Conservation (phyloP, 2,113 vertebrate species). For the Poeciliopsis retropinna region DNA sequence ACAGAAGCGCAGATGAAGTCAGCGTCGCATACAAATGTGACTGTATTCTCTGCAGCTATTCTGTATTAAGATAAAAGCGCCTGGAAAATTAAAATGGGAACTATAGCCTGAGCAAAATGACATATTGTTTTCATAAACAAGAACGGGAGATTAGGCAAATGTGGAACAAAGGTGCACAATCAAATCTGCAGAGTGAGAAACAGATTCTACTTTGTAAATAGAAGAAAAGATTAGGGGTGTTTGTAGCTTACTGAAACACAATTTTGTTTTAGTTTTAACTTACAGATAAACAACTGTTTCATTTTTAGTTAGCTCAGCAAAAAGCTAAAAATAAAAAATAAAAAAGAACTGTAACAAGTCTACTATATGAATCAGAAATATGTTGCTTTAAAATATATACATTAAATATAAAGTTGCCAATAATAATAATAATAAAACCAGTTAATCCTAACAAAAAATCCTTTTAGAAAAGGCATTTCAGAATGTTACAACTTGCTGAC, state of each 20-base stretch:
- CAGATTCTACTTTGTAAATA: neutral
- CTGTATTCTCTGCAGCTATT: slow-evolving; percentile 20
- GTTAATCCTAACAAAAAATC: too few relatives aligned
- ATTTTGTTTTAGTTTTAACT: too few relatives aligned
- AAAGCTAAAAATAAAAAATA: too few relatives aligned
- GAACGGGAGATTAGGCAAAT: slow-evolving; percentile 14
- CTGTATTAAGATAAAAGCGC: slow-evolving; percentile 39
- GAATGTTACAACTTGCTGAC: too few relatives aligned
- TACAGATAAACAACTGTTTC: too few relatives aligned
- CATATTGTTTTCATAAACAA: slow-evolving; percentile 24
- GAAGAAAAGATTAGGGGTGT: neutral
- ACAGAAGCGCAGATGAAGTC: slow-evolving; percentile 28
- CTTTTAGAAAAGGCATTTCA: too few relatives aligned
- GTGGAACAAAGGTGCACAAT: slow-evolving; percentile 7
- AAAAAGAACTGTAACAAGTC: too few relatives aligned
- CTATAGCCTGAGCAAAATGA: slow-evolving; percentile 12
- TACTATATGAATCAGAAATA: too few relatives aligned
- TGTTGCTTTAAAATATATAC: too few relatives aligned
- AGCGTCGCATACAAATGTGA: slow-evolving; percentile 49
- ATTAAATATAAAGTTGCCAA: neutral
- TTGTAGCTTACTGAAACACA: neutral
- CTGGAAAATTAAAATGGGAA: slow-evolving; percentile 29
- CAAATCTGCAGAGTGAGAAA: neutral
- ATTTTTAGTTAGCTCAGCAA: too few relatives aligned
- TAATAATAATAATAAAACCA: too few relatives aligned